phyloP scores from a whole-genome alignment of 2,888 invertebrate genomes.

The Platerodrilus igneus region DNA sequence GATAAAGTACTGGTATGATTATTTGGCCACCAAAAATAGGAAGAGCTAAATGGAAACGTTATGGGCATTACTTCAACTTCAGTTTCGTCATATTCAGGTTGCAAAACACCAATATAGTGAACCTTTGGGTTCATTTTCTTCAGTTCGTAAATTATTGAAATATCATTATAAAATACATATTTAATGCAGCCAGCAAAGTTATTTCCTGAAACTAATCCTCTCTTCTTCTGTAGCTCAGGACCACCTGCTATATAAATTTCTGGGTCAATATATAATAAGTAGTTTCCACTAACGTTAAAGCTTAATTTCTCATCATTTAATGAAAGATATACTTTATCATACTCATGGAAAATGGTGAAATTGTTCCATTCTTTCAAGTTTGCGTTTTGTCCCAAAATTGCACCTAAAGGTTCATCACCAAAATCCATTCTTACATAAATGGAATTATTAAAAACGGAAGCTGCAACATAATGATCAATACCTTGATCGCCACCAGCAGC shows the following conservation, averaged over 20 bases:
- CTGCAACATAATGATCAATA: conserved; percentile 85
- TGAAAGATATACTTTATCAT: conserved; percentile 66
- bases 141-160: conserved; percentile 84
- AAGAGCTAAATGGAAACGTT: conserved; percentile 86
- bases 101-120: conserved; percentile 55
- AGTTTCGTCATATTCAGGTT: conserved; percentile 77
- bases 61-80: conserved; percentile 85
- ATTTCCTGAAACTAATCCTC: conserved; percentile 54
- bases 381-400: conserved; percentile 63
- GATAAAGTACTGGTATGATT: conserved; percentile 68
- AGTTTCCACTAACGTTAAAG: conserved; percentile 68
- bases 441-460: conserved; percentile 76
- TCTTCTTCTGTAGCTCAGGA: conserved; percentile 77
- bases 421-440: conserved; percentile 85
- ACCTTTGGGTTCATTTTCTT: conserved; percentile 75
- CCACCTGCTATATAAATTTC: conserved; percentile 81
- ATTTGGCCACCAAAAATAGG: conserved; percentile 86
- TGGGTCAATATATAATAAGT: conserved; percentile 83
- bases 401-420: conserved; percentile 71
- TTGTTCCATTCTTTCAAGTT: conserved; percentile 84
- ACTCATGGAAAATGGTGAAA: conserved; percentile 77
- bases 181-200: conserved; percentile 77
- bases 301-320: conserved; percentile 69
- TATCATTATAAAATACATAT: conserved; percentile 90
- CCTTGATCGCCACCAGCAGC: conserved; percentile 87